phyloP scores from a whole-genome alignment of 1,140 invertebrate species.

The Drosophila mayri region DNA sequence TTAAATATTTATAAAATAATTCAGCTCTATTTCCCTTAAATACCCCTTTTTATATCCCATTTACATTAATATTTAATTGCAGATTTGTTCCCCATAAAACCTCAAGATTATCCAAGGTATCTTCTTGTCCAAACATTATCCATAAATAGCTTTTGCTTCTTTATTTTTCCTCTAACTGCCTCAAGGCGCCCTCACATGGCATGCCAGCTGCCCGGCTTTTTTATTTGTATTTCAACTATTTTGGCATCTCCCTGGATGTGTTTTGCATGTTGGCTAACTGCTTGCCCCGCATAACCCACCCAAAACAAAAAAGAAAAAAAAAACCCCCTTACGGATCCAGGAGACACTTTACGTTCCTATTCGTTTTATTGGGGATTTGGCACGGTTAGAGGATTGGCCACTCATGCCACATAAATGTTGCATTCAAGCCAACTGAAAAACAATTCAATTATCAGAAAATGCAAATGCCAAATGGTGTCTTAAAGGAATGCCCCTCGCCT shows the following conservation, averaged over 20 bases:
- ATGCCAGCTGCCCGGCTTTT: conserved; percentile 48
- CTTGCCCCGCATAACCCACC: conserved; percentile 38
- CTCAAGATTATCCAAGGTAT: not conserved
- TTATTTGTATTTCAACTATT: conserved; percentile 30
- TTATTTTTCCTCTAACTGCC: conserved; percentile 29
- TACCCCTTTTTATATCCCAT: too few species aligned
- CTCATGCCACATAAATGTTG: conserved; percentile 80
- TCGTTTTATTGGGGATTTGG: conserved; percentile 40
- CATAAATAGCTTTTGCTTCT: conserved; percentile 14
- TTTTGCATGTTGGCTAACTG: conserved; percentile 73
- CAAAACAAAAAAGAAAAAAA: not conserved
- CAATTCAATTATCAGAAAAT: conserved; percentile 79
- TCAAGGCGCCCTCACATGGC: conserved; percentile 71
- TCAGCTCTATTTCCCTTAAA: too few species aligned
- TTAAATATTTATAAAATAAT: too few species aligned
- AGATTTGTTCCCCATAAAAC: not conserved
- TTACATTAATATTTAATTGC: not conserved
- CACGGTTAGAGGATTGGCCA: conserved; percentile 54
- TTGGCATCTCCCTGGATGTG: conserved; percentile 54
- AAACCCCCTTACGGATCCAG: not conserved
- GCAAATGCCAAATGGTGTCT: conserved; percentile 76
- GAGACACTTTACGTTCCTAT: conserved; percentile 67
- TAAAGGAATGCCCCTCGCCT: conserved; percentile 46
- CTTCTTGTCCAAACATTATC: not conserved
- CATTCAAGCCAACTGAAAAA: conserved; percentile 68